phyloP scores from a whole-genome alignment of 2,113 vertebrate species.

The Climacteris rufus region DNA sequence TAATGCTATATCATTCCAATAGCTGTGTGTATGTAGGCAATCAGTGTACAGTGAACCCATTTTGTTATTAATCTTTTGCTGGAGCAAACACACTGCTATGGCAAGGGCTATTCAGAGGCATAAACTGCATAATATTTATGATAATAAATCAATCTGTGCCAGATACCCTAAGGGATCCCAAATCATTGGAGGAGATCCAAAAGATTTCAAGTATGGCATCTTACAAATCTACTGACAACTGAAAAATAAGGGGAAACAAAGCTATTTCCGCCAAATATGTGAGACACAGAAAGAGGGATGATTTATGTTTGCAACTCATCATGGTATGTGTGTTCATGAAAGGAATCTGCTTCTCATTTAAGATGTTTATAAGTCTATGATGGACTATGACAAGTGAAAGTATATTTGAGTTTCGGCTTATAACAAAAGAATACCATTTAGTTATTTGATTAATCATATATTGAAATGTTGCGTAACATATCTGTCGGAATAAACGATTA shows the following conservation, averaged over 20 bases:
- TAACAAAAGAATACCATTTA: not conserved
- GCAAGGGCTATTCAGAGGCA: not conserved
- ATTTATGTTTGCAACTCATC: not conserved
- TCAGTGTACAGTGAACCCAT: conserved; percentile 25
- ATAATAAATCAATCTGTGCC: conserved; percentile 38
- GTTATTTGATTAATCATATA: not conserved
- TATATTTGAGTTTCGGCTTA: not conserved
- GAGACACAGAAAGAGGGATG: not conserved
- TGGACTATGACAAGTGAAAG: not conserved
- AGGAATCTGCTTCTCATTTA: not conserved
- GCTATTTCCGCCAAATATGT: not conserved
- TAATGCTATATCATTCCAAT: conserved; percentile 56
- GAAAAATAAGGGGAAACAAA: not conserved
- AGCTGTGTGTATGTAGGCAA: conserved; percentile 30
- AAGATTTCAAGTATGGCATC: not conserved
- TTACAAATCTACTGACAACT: not conserved
- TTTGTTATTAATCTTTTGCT: conserved; percentile 47
- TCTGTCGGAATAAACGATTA: not conserved
- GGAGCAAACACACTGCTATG: not conserved
- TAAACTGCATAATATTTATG: conserved; percentile 28
- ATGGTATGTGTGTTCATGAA: not conserved
- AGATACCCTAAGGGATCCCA: not conserved
- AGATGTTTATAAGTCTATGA: not conserved
- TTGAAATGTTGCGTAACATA: not conserved
- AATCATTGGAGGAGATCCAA: not conserved